Evolutionary conservation across 2,888 invertebrate species (phyloP).

Genomic region (Dendrolimus pini): DNA sequence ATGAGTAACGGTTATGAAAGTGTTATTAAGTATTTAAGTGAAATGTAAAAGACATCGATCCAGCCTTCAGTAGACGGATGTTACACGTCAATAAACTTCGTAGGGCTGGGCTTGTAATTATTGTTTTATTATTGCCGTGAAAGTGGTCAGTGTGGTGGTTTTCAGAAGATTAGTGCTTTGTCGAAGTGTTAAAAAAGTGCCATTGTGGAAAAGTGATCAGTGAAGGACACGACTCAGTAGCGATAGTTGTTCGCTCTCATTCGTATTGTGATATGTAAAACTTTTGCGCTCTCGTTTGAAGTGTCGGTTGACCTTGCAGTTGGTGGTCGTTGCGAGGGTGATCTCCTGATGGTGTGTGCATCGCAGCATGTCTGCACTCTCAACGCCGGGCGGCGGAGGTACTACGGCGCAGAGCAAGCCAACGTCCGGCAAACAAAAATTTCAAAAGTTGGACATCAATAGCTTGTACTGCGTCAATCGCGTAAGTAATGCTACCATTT

Average conservation of each 20-base stretch:
- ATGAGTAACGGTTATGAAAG: slow-evolving; percentile 18
- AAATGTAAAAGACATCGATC: slow-evolving; percentile 57
- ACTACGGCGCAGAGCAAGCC: slow-evolving; percentile 76
- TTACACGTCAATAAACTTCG: slow-evolving; percentile 73
- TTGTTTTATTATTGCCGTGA: slow-evolving; percentile 53
- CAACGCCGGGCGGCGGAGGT: slow-evolving; percentile 85
- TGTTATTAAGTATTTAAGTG: slow-evolving; percentile 19
- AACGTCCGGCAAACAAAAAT: slow-evolving; percentile 92
- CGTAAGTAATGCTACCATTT: slow-evolving; percentile 71
- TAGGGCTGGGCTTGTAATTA: slow-evolving; percentile 64
- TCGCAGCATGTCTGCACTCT: slow-evolving; percentile 98
- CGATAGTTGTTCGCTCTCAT: slow-evolving; percentile 9
- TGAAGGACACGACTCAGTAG: slow-evolving; percentile 34
- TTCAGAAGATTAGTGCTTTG: slow-evolving; percentile 2
- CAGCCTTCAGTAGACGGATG: slow-evolving; percentile 62
- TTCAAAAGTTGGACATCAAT: slow-evolving; percentile 98
- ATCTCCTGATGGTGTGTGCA: slow-evolving; percentile 89
- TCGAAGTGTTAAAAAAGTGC: slow-evolving; percentile 5
- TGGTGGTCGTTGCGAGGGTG: slow-evolving; percentile 71
- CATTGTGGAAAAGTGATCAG: slow-evolving; percentile 15
- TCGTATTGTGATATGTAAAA: slow-evolving; percentile 23
- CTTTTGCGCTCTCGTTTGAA: slow-evolving; percentile 24
- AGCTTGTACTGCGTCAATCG: slow-evolving; percentile 93
- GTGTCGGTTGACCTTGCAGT: slow-evolving; percentile 55
- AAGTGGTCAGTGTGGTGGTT: slow-evolving; percentile 35